Evolutionary conservation across 2,888 invertebrate genomes (phyloP).

Genomic region (Sphaerophoria rueppellii): DNA sequence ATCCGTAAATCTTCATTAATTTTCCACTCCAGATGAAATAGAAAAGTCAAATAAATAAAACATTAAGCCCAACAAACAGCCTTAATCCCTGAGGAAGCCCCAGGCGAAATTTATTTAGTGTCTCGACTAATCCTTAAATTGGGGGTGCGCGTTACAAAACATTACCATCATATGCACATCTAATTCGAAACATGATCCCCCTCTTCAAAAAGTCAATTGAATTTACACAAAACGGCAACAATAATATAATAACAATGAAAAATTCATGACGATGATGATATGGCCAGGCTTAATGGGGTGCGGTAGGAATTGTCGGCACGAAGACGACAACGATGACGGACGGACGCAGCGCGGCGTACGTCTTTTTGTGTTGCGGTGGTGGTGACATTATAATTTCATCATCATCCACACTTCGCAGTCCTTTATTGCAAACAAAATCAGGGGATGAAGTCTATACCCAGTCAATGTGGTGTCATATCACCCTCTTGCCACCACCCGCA

Average conservation of each 20-base stretch:
- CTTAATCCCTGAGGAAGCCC: constrained; percentile 25
- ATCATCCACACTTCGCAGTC: constrained; percentile 65
- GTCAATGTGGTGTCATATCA: constrained; percentile 42
- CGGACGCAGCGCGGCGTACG: constrained; percentile 57
- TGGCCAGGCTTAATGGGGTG: constrained; percentile 64
- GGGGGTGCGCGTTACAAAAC: constrained; percentile 63
- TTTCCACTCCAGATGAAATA: constrained; percentile 44
- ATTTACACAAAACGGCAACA: constrained; percentile 51
- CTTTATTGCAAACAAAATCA: constrained; percentile 45
- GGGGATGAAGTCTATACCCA: constrained; percentile 59
- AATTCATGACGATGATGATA: constrained; percentile 60
- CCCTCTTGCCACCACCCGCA: constrained; percentile 66
- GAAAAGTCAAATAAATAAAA: constrained; percentile 59
- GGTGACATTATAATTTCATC: constrained; percentile 73
- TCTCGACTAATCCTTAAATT: constrained; percentile 35
- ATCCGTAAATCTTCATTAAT: background rate
- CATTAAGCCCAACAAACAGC: constrained; percentile 46
- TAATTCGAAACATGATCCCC: constrained; percentile 68
- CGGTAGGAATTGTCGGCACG: constrained; percentile 68
- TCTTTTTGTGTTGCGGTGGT: constrained; percentile 62
- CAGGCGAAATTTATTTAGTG: background rate
- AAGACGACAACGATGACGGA: no score
- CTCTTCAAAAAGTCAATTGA: constrained; percentile 67
- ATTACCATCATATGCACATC: constrained; percentile 67
- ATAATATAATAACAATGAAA: constrained; percentile 69